A percentile compares a stretch with the other conserved stretches of the same genome.
Conservation (phyloP, 2,113 vertebrate genomes). For the Indri indri region DNA sequence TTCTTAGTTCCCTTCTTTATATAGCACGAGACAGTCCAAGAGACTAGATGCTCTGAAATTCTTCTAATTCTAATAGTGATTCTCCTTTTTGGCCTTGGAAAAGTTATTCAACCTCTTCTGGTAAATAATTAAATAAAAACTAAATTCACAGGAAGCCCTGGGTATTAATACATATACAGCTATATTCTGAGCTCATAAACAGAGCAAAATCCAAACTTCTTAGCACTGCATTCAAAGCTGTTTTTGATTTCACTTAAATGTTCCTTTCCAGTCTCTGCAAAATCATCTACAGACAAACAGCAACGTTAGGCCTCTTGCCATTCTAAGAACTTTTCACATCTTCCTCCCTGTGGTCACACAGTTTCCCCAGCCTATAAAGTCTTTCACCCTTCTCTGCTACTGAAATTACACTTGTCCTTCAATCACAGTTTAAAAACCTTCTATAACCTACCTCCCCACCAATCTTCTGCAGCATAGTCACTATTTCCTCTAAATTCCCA, state of each 20-base stretch:
- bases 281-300: not conserved
- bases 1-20: constrained; percentile 49
- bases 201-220: constrained; percentile 24
- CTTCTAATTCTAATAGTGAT: constrained; percentile 44
- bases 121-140: constrained; percentile 61
- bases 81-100: constrained; percentile 29
- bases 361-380: not conserved
- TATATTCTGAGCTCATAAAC: not conserved
- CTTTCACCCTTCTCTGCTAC: not conserved
- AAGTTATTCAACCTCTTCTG: constrained; percentile 32
- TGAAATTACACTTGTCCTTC: not conserved
- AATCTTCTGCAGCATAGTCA: not conserved
- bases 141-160: not conserved
- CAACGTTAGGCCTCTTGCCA: not conserved
- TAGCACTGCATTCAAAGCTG: not conserved
- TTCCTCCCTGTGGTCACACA: not conserved
- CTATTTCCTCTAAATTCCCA: not conserved
- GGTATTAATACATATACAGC: not conserved
- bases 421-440: constrained; percentile 1
- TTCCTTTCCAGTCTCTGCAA: not conserved
- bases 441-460: not conserved
- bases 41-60: constrained; percentile 32
- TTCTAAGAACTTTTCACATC: not conserved
- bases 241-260: constrained; percentile 1
- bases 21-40: constrained; percentile 32